Evolutionary conservation across 2,888 invertebrate genomes (phyloP).

Genomic region (Psylliodes chrysocephalus): DNA sequence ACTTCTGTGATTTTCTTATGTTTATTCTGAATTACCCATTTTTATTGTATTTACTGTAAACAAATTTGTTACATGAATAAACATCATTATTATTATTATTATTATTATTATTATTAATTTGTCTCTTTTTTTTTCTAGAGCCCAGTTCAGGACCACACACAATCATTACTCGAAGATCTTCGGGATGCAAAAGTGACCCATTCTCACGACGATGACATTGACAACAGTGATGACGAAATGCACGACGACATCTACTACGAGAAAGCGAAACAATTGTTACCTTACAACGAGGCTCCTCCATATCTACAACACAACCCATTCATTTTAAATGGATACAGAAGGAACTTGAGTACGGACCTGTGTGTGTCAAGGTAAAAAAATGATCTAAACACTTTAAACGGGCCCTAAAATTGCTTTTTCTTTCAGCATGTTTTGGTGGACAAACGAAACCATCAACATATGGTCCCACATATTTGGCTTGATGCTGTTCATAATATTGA

Average conservation of each 20-base stretch:
- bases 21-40: no score
- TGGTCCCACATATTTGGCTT: slow-evolving; percentile 95
- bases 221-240: slow-evolving; percentile 28
- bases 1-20: no score
- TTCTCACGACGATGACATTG: slow-evolving; percentile 8
- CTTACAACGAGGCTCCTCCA: slow-evolving; percentile 74
- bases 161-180: slow-evolving; percentile 50
- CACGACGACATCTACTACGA: slow-evolving; percentile 49
- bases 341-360: slow-evolving; percentile 81
- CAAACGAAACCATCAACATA: slow-evolving; percentile 96
- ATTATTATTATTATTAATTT: background rate
- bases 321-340: slow-evolving; percentile 86
- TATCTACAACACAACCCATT: slow-evolving; percentile 89
- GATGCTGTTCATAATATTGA: slow-evolving; percentile 83
- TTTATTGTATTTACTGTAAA: no score
- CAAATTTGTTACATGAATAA: no score
- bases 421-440: slow-evolving; percentile 95
- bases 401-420: no score
- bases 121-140: slow-evolving; percentile 36
- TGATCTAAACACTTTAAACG: no score
- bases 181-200: slow-evolving; percentile 22
- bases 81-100: no score
- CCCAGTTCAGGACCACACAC: slow-evolving; percentile 45
- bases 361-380: slow-evolving; percentile 90
- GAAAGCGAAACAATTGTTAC: slow-evolving; percentile 58